phyloP scores from a whole-genome alignment of 37 sponge, comb jelly and placozoan species.

The Aphrocallistes beatrix region DNA sequence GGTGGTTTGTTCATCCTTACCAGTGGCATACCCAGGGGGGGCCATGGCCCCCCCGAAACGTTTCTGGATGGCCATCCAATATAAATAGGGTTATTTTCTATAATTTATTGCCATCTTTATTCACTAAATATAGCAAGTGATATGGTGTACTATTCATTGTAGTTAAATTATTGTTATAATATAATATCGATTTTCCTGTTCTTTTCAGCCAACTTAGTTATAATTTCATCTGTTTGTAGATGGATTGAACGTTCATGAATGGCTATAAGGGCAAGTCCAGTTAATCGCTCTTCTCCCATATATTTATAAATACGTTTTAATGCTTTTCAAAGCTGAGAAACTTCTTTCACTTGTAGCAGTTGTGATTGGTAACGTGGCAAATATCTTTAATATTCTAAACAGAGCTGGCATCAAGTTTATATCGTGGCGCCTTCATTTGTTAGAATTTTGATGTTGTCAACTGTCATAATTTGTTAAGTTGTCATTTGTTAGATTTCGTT shows the following conservation, averaged over 20 bases:
- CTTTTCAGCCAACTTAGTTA: neutral
- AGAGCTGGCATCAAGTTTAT: constrained; percentile 1
- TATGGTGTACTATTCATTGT: neutral
- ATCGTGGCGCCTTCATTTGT: neutral
- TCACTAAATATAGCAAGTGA: neutral
- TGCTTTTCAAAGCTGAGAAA: neutral
- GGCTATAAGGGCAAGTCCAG: constrained; percentile 11
- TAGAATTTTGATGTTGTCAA: constrained; percentile 12
- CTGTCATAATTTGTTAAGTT: constrained; percentile 11
- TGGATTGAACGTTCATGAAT: neutral
- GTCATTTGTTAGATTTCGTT: constrained; percentile 7
- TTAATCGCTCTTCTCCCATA: neutral
- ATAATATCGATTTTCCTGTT: neutral
- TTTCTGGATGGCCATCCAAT: neutral
- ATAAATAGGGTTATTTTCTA: neutral
- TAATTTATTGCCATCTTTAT: neutral
- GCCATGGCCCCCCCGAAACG: constrained; percentile 14
- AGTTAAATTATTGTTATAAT: neutral
- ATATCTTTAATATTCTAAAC: constrained; percentile 13
- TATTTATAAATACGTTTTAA: constrained; percentile 15
- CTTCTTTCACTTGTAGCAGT: neutral
- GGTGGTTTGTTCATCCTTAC: too few relatives aligned
- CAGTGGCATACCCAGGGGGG: constrained; percentile 15
- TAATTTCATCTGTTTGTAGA: neutral
- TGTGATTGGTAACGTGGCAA: constrained; percentile 17